Evolutionary conservation across 1,140 invertebrate genomes (phyloP), one percentile per base, ranked within the genome.

Genomic region (Trachelipus rathkii): DNA sequence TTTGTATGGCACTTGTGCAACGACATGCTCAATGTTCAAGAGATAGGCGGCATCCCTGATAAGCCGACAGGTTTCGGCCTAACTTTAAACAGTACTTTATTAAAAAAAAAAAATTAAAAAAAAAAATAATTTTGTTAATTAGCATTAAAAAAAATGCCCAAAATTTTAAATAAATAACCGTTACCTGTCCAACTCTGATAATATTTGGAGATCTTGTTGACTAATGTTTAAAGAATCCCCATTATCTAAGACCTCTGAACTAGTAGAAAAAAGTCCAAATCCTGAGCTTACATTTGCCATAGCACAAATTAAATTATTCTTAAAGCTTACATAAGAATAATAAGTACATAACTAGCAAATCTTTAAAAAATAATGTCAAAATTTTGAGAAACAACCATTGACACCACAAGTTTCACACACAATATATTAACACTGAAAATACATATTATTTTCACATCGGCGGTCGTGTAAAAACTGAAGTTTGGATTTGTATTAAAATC

Each of bases 161-260:
- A 33, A 33, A 1, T 33, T 33, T 33, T 33, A 33, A 33, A 6
- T 33, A 33, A 33, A 33, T 33, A 33, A 33, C 33, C 33, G 6
- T 60, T 60, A 60, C 50, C 50, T 60, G 19, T 60, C 50, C 11
- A 60, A 19, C 19, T 60, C 50, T 60, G 50, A 60, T 13, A 60
- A 19, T 13, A 60, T 60, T 60, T 60, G 50, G 19, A 60, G 50
- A 60, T 60, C 50, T 60, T 60, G 50, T 15, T 60, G 50, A 60
- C 11, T 60, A 60, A 60, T 60, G 19, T 60, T 60, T 8, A 60
- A 60, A 19, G 50, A 19, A 60, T 60, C 50, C 50, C 50, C 50
- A 60, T 60, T 60, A 60, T 60, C 50, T 60, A 60, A 19, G 50
- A 60, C 50, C 19, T 60, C 50, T 33, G 33, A n/a, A n/a, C n/a